Evolutionary conservation across 2,113 vertebrate species (phyloP).

Genomic region (Bujurquina vittata): DNA sequence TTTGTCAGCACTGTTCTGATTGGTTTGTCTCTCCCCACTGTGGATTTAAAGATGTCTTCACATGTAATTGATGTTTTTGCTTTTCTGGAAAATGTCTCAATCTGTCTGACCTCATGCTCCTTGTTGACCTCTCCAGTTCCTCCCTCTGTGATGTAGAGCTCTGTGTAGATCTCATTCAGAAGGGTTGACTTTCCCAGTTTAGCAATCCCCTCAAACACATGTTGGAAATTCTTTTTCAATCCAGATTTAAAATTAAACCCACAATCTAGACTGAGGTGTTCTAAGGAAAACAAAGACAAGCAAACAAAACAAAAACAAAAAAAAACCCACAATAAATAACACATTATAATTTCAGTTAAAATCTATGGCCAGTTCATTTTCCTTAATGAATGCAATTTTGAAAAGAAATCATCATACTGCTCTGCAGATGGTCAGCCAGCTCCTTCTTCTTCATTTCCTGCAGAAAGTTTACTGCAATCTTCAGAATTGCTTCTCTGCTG

Average conservation of each 20-base stretch:
- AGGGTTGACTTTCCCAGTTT: background rate
- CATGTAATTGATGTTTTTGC: background rate
- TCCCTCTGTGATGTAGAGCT: conserved; percentile 55
- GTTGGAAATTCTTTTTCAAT: too few relatives aligned
- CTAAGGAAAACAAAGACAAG: too few relatives aligned
- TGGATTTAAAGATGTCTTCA: conserved; percentile 25
- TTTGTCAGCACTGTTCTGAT: conserved; percentile 28
- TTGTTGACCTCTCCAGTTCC: background rate
- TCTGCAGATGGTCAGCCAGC: too few relatives aligned
- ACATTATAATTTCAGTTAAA: too few relatives aligned
- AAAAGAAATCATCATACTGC: background rate
- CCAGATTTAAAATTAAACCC: too few relatives aligned
- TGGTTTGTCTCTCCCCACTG: background rate
- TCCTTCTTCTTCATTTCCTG: conserved; percentile 2
- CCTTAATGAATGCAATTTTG: background rate
- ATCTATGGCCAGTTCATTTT: background rate
- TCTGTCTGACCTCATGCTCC: conserved; percentile 56
- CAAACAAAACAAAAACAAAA: too few relatives aligned
- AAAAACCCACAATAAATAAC: too few relatives aligned
- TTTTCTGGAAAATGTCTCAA: conserved; percentile 15
- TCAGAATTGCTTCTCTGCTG: conserved; percentile 19
- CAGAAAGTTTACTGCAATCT: conserved; percentile 23
- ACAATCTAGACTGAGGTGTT: too few relatives aligned
- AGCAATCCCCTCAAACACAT: background rate
- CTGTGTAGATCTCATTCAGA: conserved; percentile 52